Evolutionary conservation across 2,797 vertebrate species (phyloP), one percentile per base, ranked within the genome.

Genomic region (Poeciliopsis turneri): DNA sequence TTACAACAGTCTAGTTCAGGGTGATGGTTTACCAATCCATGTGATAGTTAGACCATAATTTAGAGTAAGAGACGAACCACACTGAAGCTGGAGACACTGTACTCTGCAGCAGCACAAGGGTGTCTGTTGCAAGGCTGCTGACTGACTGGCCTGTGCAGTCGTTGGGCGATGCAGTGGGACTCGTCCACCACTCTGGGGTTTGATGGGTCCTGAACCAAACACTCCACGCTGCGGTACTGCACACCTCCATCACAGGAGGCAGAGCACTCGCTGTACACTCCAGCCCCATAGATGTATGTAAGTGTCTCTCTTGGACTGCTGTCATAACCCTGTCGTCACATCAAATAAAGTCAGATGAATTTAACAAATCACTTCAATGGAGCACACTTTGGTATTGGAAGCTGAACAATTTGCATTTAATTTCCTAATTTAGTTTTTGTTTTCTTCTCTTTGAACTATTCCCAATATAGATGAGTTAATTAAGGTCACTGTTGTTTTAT

Each of bases 221-320:
- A 99, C 81, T 96, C 95, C 76, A 99, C 95, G 0, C 90, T 94
- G 74, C 98, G 97, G 13, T 93, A 95, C 93, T 98, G 97, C 71
- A 91, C 94, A 81, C 98, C 98, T 2, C 95, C 93, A 0, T 95
- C 95, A 9, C 98, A 99, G 15, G 95, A 88, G 71, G 90, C 96
- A 0, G 98, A 97, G 91, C 98, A 99, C 82, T 93, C 47, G 0
- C 94, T 89, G 87, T 96, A 99, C 0, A 95, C 94, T 0, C 96
- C 95, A 0, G 87, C 86, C 83, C 94, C 94, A 95, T 97, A 99
- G 87, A 77, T 10, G 76, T 92, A 94, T 8, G 75, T 84, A 45
- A 79, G 76, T 0, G 45, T 88, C 43, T 87, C 87, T 30, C 83
- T 85, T 0, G 85, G 83, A 41, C 84, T 72, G 6, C 46, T n/a